Percentiles rank a stretch among this genome's conserved stretches.
Evolutionary conservation across 2,113 vertebrate species (phyloP).

Genomic region (western clawed frog (Xenopus tropicalis)): DNA sequence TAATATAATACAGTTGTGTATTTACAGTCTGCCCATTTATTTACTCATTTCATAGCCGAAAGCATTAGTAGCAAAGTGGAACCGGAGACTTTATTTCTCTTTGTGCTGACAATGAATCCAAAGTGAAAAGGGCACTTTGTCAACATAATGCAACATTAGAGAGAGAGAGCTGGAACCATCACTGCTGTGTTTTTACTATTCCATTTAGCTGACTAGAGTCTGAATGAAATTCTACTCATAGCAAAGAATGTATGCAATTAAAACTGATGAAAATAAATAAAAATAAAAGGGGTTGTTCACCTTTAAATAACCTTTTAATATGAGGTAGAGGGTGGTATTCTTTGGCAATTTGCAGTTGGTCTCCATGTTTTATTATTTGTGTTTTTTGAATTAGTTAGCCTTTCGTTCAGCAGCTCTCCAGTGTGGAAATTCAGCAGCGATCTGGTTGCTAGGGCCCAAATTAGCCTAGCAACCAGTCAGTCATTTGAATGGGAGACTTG

Average conservation of each 20-base stretch:
- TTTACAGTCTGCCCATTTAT: background rate
- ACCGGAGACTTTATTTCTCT: slow-evolving; percentile 21
- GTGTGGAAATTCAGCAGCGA: too few species aligned
- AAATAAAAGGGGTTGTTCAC: too few species aligned
- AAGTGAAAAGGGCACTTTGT: slow-evolving; percentile 13
- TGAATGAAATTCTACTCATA: slow-evolving; percentile 17
- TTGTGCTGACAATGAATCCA: slow-evolving; percentile 37
- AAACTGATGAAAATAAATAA: slow-evolving; percentile 15
- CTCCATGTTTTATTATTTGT: too few species aligned
- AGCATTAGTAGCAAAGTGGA: slow-evolving; percentile 35
- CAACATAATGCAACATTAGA: slow-evolving; percentile 34
- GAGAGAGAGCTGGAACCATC: slow-evolving; percentile 38
- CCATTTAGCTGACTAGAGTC: slow-evolving; percentile 41
- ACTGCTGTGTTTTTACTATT: slow-evolving; percentile 9
- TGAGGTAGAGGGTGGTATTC: too few species aligned
- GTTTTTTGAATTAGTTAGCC: too few species aligned
- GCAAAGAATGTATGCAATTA: background rate
- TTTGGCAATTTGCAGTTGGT: too few species aligned
- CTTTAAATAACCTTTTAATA: too few species aligned
- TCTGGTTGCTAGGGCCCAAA: too few species aligned
- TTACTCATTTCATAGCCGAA: background rate
- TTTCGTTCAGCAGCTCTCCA: too few species aligned
- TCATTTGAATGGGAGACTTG: too few species aligned
- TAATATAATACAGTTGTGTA: too few species aligned
- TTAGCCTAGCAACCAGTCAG: too few species aligned